Evolutionary conservation across 2,888 invertebrate genomes (phyloP), one percentile per base, ranked within the genome.

Genomic region (Drosophila crucigera): DNA sequence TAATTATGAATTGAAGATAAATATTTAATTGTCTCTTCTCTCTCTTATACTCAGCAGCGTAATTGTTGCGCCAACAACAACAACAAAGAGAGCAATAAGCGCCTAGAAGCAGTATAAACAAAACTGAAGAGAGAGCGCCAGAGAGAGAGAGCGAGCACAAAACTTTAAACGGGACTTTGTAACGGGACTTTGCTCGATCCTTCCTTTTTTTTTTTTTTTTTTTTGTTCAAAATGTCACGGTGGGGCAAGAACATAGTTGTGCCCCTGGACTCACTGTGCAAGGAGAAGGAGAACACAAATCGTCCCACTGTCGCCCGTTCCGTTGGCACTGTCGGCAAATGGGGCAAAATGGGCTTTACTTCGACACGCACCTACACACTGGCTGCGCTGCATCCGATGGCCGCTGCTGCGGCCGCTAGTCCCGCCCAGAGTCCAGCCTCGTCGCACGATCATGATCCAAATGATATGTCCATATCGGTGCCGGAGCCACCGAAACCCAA

Each of bases 311-410:
- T 97, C 65, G 97, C 98, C 61, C 96, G 97, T 82, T 97, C 98
- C 37, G 97, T 98, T 82, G 98, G 98, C 78, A 97, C 97, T 39
- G 96, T 98, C 82, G 98, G 98, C 84, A 97, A 98, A 94, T 98
- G 98, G 98, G 98, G 98, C 83, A 97, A 97, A 93, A 98, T 98
- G 91, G 97, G 98, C 78, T 98, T 98, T 93, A 98, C 98, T 31
- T 98, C 98, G 5, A 96, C 98, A 76, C 95, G 98, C 90, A 97
- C 93, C 5, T 93, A 93, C 66, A 90, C 93, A 4, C 78, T 93
- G 53, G 91, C 93, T 28, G 90, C 91, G 19, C 68, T 92, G 55
- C 91, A 92, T 55, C 89, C 92, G 1, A 91, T 91, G 67, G 85
- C 89, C 10, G 86, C 89, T 22, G 89, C 86, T 30, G 86, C 84